Evolutionary conservation across 2,113 vertebrate genomes (phyloP).

Genomic region (Epinephelus lanceolatus): DNA sequence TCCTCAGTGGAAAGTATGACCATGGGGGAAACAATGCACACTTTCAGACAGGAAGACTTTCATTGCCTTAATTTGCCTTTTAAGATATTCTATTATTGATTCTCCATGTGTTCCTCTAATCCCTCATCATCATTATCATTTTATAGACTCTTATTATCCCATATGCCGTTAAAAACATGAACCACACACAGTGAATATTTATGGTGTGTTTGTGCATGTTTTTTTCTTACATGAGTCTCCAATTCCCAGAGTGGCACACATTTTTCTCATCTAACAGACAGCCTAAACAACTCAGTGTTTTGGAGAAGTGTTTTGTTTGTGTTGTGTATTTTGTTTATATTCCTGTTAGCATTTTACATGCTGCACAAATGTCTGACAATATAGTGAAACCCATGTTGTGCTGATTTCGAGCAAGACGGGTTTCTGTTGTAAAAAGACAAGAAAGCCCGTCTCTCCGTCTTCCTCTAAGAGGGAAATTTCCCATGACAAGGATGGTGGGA

Average conservation of each 20-base stretch:
- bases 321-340: not conserved
- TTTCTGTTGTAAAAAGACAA: slow-evolving; percentile 19
- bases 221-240: not conserved
- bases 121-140: not conserved
- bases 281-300: not conserved
- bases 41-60: not conserved
- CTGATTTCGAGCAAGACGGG: slow-evolving; percentile 1
- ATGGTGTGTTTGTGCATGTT: not conserved
- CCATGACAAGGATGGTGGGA: slow-evolving; percentile 29
- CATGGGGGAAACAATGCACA: not conserved
- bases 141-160: not conserved
- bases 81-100: not conserved
- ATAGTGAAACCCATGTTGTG: not conserved
- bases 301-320: not conserved
- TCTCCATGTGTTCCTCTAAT: not conserved
- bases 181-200: not conserved
- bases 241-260: not conserved
- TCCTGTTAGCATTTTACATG: not conserved
- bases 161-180: not conserved
- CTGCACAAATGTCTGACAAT: not conserved
- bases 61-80: too few species aligned
- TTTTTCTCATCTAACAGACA: not conserved
- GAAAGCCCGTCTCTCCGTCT: slow-evolving; percentile 3
- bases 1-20: too few species aligned
- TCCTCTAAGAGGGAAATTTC: slow-evolving; percentile 42